Evolutionary conservation across 2,797 vertebrate genomes (phyloP), one percentile per base, ranked within the genome.

Genomic region (Ceryle rudis): DNA sequence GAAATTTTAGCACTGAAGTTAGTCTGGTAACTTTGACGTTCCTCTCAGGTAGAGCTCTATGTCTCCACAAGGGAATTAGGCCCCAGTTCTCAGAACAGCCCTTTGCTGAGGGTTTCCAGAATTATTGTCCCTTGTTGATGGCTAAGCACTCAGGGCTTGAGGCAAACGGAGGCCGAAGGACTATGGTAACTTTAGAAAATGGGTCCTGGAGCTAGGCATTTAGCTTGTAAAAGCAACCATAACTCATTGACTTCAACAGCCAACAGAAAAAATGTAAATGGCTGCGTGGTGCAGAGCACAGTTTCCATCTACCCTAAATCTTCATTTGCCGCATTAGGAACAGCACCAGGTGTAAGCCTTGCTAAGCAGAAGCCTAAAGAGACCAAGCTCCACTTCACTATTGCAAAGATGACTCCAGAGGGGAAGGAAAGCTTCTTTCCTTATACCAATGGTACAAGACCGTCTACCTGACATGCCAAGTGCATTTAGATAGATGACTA

Each of bases 401-500:
- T 14, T 1, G 3, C 46, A 73, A 69, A 69, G 26, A 64, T 47
- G 67, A 44, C 55, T 71, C 28, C 28, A 52, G 51, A 29, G 28
- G 28, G 51, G 28, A 52, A 52, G 26, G 19, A 55, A 55, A 55
- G 31, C 26, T 35, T 72, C 37, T n/a, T 41, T 51, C 42, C 35
- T 78, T 61, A 47, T 10, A 3, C 39, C 54, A 28, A 16, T 66
- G 12, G 46, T 44, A 60, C 23, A 71, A 54, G 51, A 22, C 33
- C 58, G 55, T 29, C 69, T 47, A 31, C 31, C 55, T 49, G 26
- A 81, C 26, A 5, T 1, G 1, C 16, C 31, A 73, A 67, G 55
- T 7, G 11, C 44, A 25, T 57, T 57, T 39, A 78, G 29, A 35
- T 4, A 64, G 16, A 42, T 0, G 1, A 51, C 28, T 3, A 0